Percentiles rank a stretch among this genome's conserved stretches.
Conservation (phyloP, 2,888 invertebrate genomes). For the Belgica antarctica region DNA sequence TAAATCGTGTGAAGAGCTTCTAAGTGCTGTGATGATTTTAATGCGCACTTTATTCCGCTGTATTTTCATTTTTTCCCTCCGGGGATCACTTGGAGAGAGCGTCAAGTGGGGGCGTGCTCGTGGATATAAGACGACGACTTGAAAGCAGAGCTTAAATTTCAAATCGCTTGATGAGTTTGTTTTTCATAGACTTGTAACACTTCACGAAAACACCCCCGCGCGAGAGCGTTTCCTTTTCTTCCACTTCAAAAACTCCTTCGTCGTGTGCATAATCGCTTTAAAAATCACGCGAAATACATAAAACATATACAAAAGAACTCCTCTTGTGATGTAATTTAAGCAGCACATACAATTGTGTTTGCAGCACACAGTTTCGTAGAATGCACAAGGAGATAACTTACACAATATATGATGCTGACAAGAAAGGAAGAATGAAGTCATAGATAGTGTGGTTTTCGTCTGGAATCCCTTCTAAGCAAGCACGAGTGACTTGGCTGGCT, state of each 20-base stretch:
- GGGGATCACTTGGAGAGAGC: no score
- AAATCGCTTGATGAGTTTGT: no score
- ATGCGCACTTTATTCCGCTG: not conserved
- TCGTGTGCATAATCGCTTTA: constrained; percentile 16
- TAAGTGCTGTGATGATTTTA: constrained; percentile 24
- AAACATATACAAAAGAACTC: not conserved
- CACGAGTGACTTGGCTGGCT: not conserved
- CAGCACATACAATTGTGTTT: constrained; percentile 4
- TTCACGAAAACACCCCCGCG: no score
- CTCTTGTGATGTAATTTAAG: constrained; percentile 10
- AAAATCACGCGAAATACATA: constrained; percentile 13
- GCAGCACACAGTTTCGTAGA: not conserved
- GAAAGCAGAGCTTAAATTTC: no score
- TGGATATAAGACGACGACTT: no score
- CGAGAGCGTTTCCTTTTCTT: no score
- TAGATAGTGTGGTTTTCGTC: not conserved
- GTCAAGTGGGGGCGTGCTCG: no score
- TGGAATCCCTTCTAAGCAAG: not conserved
- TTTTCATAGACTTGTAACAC: no score
- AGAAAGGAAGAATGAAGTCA: constrained; percentile 5
- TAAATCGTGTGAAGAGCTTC: not conserved
- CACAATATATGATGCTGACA: constrained; percentile 21
- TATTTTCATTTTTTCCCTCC: not conserved
- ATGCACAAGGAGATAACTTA: constrained; percentile 2
- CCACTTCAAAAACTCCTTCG: not conserved